Conservation (phyloP, 1,140 invertebrate species). For the Lucilia sericata region DNA sequence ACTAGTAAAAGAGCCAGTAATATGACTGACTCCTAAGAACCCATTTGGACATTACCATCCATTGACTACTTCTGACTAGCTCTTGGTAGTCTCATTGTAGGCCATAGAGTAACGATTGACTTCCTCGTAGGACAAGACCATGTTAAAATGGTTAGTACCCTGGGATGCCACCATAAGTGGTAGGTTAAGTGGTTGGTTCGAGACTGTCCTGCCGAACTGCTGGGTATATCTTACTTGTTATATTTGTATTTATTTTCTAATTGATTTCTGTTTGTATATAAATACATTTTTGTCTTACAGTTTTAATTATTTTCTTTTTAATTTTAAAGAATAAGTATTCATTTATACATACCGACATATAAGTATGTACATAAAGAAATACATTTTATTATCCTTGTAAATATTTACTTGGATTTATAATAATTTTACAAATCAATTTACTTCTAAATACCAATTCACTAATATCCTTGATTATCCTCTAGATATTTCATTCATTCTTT, state of each 20-base stretch:
- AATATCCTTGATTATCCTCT: conserved; percentile 38
- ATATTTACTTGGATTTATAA: conserved; percentile 22
- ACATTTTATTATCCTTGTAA: not conserved
- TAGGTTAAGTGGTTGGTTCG: too few relatives aligned
- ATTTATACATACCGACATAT: not conserved
- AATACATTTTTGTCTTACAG: not conserved
- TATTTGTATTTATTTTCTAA: not conserved
- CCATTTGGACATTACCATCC: too few relatives aligned
- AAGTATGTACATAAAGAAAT: not conserved
- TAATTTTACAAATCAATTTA: conserved; percentile 42
- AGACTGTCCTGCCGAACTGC: too few relatives aligned
- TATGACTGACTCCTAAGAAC: too few relatives aligned
- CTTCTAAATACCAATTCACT: not conserved
- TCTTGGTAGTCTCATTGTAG: too few relatives aligned
- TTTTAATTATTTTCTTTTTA: not conserved
- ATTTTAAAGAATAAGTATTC: not conserved
- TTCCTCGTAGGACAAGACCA: too few relatives aligned
- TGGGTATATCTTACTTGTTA: too few relatives aligned
- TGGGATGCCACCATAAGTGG: too few relatives aligned
- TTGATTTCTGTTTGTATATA: not conserved
- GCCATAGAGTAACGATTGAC: too few relatives aligned
- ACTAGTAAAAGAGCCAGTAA: too few relatives aligned
- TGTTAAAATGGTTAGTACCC: too few relatives aligned
- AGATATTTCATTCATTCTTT: not conserved
- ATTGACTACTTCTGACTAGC: too few relatives aligned